Conservation (phyloP, 64 coral and sea anemone species). For the Porites lutea region DNA sequence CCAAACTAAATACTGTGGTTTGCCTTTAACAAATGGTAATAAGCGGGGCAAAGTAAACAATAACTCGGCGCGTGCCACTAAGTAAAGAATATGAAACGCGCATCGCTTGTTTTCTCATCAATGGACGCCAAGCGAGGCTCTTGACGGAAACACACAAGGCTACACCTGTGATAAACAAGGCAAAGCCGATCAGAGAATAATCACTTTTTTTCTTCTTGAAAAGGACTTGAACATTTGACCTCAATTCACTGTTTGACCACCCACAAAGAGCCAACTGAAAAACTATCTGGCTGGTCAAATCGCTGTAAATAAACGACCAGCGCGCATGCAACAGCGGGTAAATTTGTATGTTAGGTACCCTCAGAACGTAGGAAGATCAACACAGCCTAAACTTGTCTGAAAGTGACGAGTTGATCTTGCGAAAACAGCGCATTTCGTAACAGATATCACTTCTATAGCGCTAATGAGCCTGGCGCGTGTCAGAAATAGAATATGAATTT, state of each 20-base stretch:
- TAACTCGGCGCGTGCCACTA: slow-evolving; percentile 36
- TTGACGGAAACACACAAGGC: slow-evolving; percentile 17
- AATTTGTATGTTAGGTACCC: not conserved
- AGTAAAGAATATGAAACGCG: not conserved
- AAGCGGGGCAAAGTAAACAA: not conserved
- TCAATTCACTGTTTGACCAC: slow-evolving; percentile 4
- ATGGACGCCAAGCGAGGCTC: slow-evolving; percentile 34
- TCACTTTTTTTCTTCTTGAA: not conserved
- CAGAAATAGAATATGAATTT: slow-evolving; percentile 12
- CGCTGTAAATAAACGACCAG: no score
- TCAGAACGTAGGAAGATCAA: not conserved
- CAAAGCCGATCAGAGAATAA: slow-evolving; percentile 2
- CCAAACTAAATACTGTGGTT: slow-evolving; percentile 58
- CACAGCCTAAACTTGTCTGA: not conserved
- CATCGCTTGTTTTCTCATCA: not conserved
- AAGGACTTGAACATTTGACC: slow-evolving; percentile 11
- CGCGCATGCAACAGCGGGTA: not conserved
- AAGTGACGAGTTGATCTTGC: not conserved
- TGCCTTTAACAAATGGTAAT: slow-evolving; percentile 46
- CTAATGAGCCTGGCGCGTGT: slow-evolving; percentile 41
- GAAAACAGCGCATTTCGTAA: slow-evolving; percentile 21
- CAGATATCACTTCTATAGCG: slow-evolving; percentile 13
- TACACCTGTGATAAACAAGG: slow-evolving; percentile 22
- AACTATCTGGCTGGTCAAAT: not conserved
- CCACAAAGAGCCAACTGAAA: slow-evolving; percentile 1